A percentile compares a stretch with the other conserved stretches of the same genome.
Evolutionary conservation across 2,797 vertebrate genomes (phyloP).

Genomic region (Sylvia borin): DNA sequence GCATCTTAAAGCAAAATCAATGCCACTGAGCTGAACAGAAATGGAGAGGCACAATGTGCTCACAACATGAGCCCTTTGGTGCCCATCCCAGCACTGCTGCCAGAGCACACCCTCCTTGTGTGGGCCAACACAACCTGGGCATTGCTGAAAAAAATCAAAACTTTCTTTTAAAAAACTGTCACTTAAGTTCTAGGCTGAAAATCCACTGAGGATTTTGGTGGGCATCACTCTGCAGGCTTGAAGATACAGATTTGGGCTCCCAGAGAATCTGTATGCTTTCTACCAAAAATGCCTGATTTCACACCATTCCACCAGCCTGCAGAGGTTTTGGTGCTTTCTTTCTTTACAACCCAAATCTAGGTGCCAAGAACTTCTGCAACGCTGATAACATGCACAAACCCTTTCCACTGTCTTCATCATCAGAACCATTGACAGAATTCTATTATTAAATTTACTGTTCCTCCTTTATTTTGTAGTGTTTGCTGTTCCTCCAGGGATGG

Average conservation of each 20-base stretch:
- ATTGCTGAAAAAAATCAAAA: not conserved
- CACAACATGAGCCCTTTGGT: not conserved
- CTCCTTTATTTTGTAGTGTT: not conserved
- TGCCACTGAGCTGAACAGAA: not conserved
- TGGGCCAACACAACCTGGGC: not conserved
- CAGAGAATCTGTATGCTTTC: not conserved
- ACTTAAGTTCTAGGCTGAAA: not conserved
- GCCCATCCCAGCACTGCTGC: not conserved
- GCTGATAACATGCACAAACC: not conserved
- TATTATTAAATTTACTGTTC: not conserved
- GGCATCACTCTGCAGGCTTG: not conserved
- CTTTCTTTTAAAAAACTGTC: not conserved
- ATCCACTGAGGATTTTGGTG: not conserved
- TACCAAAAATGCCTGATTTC: not conserved
- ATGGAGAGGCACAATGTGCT: not conserved
- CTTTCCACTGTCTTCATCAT: not conserved
- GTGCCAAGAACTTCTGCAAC: not conserved
- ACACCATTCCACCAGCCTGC: not conserved
- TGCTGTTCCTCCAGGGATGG: not conserved
- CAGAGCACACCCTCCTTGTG: not conserved
- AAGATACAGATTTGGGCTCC: rapidly evolving
- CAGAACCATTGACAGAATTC: not conserved
- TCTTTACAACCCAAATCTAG: not conserved
- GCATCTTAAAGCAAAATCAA: slow-evolving; percentile 21
- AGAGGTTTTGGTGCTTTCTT: not conserved